These are phyloP conservation scores for Spinus olivaceus DNA, from an alignment of 2,797 vertebrate genomes.

Conservation along the genomic window DNA sequence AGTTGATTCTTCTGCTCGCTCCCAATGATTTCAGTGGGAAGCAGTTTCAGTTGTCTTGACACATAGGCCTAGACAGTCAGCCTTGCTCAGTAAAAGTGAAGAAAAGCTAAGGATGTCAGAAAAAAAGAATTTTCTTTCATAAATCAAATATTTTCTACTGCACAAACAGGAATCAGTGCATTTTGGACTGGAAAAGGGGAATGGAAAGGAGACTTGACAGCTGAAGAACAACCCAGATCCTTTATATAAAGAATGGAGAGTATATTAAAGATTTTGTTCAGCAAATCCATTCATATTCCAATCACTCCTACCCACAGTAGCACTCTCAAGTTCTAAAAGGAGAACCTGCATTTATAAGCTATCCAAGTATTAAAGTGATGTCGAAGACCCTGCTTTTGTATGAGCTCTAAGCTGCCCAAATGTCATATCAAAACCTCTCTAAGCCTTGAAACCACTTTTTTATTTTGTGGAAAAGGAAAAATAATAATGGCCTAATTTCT, in stretches of 20 bases:
- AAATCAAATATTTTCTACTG: not conserved
- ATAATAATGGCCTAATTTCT: constrained; percentile 1
- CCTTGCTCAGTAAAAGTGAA: not conserved
- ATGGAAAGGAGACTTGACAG: not conserved
- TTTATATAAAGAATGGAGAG: fast-evolving
- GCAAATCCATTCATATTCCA: not conserved
- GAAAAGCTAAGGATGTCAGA: fast-evolving
- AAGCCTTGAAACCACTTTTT: not conserved
- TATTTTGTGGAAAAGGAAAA: not conserved
- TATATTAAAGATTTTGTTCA: not conserved
- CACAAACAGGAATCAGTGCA: fast-evolving
- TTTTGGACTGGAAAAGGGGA: not conserved
- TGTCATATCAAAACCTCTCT: not conserved
- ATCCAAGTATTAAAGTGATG: not conserved
- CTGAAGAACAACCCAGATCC: not conserved
- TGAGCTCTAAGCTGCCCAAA: not conserved
- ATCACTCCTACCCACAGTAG: not conserved
- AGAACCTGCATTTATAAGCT: not conserved
- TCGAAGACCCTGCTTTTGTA: not conserved
- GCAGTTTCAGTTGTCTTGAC: not conserved
- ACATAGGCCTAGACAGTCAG: not conserved
- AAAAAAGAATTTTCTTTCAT: not conserved
- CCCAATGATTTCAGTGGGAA: not conserved
- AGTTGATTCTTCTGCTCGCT: not conserved
- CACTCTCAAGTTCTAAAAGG: not conserved